Percentiles rank a stretch among this genome's conserved stretches.
phyloP scores from a whole-genome alignment of 2,113 vertebrate species.

The Ptilonorhynchus violaceus region DNA sequence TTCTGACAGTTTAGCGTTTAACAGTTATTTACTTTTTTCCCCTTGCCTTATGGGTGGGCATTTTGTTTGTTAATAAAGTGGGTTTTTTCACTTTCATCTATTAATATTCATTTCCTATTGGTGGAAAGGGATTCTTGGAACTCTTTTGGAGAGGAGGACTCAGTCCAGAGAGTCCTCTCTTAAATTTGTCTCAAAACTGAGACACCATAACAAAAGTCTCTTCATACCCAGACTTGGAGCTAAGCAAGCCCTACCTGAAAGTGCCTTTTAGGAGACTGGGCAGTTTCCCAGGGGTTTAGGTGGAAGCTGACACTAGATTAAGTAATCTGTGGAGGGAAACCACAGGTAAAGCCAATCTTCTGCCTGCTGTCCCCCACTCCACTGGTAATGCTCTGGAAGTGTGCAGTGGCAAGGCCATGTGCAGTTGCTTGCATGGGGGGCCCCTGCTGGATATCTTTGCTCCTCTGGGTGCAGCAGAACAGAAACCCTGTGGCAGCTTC shows the following conservation, averaged over 20 bases:
- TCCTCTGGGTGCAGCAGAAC: background rate
- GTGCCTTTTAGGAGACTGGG: background rate
- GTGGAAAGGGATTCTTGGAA: too few relatives aligned
- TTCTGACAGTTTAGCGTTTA: too few relatives aligned
- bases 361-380: background rate
- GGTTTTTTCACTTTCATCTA: too few relatives aligned
- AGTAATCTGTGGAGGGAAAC: background rate
- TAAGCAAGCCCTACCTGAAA: background rate
- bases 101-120: too few relatives aligned
- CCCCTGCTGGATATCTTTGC: background rate
- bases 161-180: too few relatives aligned
- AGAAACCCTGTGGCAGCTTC: rapidly evolving
- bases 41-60: too few relatives aligned
- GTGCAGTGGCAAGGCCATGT: background rate
- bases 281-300: background rate
- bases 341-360: background rate
- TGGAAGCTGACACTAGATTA: background rate
- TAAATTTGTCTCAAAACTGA: too few relatives aligned
- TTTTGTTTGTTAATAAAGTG: too few relatives aligned
- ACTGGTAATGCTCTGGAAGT: background rate
- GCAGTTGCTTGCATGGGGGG: background rate
- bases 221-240: background rate
- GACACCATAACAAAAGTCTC: background rate
- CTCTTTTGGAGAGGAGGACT: too few relatives aligned
- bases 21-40: too few relatives aligned